Evolutionary conservation across 2,888 invertebrate genomes (phyloP), one percentile per base, ranked within the genome.

Genomic region (Caenorhabditis uteleia): DNA sequence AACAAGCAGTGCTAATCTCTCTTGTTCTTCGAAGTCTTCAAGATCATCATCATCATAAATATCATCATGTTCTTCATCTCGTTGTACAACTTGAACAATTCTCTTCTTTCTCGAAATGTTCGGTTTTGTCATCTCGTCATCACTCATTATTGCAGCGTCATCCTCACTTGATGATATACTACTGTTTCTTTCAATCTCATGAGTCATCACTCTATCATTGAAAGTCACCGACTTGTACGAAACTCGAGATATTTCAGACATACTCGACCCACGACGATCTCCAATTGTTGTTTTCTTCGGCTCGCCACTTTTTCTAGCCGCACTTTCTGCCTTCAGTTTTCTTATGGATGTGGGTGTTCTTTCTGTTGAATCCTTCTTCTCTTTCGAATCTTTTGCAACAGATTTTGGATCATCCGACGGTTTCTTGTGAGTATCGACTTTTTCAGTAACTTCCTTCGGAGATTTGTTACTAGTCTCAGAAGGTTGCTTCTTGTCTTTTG

Each of bases 151-250:
- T 18, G 68, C 68, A 14, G 58, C 70, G 47, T 74, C 70, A 34
- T 75, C 74, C 18, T 70, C 70, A 31, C 68, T 68, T 2, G 72
- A 65, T 4, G 58, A 57, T 8, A 50, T 34, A 44, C 48, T 51
- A 33, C 59, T 58, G 12, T 64, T 61, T 43, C 74, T 25, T 47
- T 77, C 77, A 27, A 77, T 75, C 40, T 77, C 77, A 23, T 61
- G 66, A 34, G 70, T 72, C 38, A 66, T 62, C 6, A 77, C 67
- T 21, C 68, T 43, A 39, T 77, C 75, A 26, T 65, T 69, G 65
- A 77, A 77, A 14, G 68, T 77, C 43, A 77, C 77, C 12, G 70
- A 70, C 33, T 77, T 77, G 47, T 48, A 53, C 5, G 74, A 72
- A 31, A 67, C 44, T 7, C 69, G 50, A 8, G 70, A 71, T 14